phyloP scores from a whole-genome alignment of 2,113 vertebrate species.

The Aptenodytes patagonicus region DNA sequence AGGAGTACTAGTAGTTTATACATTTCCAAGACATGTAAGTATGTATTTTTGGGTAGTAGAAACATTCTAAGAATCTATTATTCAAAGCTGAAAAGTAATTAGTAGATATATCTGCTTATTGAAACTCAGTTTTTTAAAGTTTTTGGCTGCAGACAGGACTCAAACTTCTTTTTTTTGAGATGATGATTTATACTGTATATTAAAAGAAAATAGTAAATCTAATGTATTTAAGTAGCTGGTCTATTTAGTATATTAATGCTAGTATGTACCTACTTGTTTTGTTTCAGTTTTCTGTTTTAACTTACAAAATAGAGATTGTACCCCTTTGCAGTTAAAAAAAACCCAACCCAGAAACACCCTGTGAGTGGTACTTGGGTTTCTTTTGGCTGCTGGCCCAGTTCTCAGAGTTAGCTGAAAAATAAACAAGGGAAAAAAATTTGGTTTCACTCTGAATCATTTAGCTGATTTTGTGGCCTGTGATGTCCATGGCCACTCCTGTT shows the following conservation, averaged over 20 bases:
- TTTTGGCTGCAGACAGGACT: background rate
- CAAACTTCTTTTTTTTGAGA: background rate
- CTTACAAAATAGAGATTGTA: background rate
- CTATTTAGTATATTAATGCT: background rate
- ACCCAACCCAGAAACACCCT: background rate
- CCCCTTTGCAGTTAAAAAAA: background rate
- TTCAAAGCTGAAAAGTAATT: background rate
- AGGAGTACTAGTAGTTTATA: background rate
- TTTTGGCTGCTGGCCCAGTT: background rate
- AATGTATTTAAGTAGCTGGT: background rate
- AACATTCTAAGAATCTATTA: background rate
- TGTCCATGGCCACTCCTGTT: background rate
- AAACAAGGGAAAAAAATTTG: background rate
- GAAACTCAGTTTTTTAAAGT: background rate
- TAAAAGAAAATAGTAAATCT: background rate
- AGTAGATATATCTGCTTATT: background rate
- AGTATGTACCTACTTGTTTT: background rate
- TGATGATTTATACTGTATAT: background rate
- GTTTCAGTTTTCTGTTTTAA: background rate
- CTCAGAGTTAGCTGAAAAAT: background rate
- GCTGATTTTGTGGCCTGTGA: background rate
- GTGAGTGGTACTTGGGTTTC: background rate
- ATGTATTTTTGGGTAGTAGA: background rate
- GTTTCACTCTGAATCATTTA: background rate
- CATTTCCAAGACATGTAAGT: background rate